phyloP scores from a whole-genome alignment of 30 jellyfish, hydroid and myxozoan genomes.

The Hydra vulgaris region DNA sequence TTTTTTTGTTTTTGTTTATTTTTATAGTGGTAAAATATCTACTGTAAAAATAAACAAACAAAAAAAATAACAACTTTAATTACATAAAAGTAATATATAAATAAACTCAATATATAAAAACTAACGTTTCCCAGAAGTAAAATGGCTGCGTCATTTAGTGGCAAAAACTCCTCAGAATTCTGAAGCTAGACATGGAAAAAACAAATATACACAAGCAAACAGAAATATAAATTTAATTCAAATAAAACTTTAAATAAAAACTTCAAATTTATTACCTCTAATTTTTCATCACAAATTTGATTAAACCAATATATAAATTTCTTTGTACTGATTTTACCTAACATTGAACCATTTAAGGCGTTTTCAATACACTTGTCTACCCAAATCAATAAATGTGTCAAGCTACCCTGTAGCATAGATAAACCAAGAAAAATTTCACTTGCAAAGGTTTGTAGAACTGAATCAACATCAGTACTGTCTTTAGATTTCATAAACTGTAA shows the following conservation, averaged over 20 bases:
- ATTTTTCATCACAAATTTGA: background rate
- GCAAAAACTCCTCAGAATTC: background rate
- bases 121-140: background rate
- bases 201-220: background rate
- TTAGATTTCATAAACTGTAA: slow-evolving; percentile 24
- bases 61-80: too few species aligned
- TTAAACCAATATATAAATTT: slow-evolving; percentile 5
- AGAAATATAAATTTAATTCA: background rate
- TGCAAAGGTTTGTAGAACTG: slow-evolving; percentile 30
- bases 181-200: background rate
- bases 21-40: too few species aligned
- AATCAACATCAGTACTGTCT: slow-evolving; percentile 5
- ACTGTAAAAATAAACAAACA: too few species aligned
- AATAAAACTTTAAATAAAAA: background rate
- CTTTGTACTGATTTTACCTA: background rate
- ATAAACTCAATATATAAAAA: background rate
- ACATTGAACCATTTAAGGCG: background rate
- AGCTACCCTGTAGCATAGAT: slow-evolving; percentile 63
- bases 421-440: slow-evolving; percentile 53
- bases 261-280: background rate
- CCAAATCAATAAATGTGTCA: slow-evolving; percentile 55
- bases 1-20: too few species aligned
- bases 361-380: slow-evolving; percentile 27
- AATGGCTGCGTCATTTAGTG: background rate
- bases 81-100: background rate